Base-by-base conservation (phyloP, 2,888 invertebrate species). In the Macrosiphum euphorbiae region DNA sequence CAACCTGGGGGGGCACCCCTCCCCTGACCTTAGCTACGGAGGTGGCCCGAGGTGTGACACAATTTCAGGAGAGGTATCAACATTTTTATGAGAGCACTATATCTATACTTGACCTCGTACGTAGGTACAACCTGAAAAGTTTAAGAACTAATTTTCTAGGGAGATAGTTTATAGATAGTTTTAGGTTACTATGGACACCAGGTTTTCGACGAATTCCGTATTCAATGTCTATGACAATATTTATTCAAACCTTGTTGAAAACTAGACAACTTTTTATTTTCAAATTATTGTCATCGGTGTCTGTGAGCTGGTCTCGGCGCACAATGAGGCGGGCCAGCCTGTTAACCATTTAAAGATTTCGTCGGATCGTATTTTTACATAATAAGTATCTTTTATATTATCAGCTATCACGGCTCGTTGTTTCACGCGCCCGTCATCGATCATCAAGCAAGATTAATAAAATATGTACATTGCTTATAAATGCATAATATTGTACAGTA, bases 1-100 rank as follows among this genome's bases (percentile, higher is more conserved):
- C 20, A 78, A 35, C 35, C 78, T 78, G 35, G 20, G 16, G n/a
- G 78, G 35, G 0, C 58, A 7, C 26, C 58, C 8, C 26, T 35
- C 7, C 13, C n/a, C 35, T n/a, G n/a, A 0, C 0, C n/a, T 0
- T 5, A 67, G 0, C 16, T 47, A 11, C 1, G 10, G 47, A 1
- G 50, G 5, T 3, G 67, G n/a, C 10, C 2, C 20, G 35, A 2
- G 20, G 20, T 10, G 35, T 78, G 78, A 78, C 35, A 3, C 35
- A 35, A 78, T 35, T 35, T 20, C 8, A 78, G 20, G 2, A 78
- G 35, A 78, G 20, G 20, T 35, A 20, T 35, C 1, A 24, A 78
- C 20, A 78, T 35, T 35, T 78, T 35, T 35, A 78, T 58, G 8
- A 58, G 5, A 58, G 1, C 55, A 58, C 24, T 55, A n/a, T n/a